These are phyloP conservation scores for Ceratosolen solmsi DNA, from an alignment of 1,140 invertebrate species.

Conservation along the genomic window DNA sequence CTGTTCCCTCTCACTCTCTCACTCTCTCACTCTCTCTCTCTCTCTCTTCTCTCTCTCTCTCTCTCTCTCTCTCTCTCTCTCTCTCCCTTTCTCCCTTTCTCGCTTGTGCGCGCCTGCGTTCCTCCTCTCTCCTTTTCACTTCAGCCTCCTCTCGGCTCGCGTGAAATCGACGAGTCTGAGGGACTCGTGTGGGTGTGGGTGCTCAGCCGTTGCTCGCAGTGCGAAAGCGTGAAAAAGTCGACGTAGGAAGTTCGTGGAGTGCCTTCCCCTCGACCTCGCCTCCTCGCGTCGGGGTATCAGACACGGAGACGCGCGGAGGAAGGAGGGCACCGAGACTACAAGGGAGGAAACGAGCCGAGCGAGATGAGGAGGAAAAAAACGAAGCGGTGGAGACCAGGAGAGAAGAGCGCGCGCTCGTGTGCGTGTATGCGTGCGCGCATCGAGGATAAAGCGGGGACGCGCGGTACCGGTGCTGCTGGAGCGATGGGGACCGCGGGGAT, in stretches of 20 bases:
- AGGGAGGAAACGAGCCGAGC: constrained; percentile 18
- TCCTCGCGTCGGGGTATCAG: neutral
- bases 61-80: neutral
- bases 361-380: constrained; percentile 24
- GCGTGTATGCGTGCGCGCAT: constrained; percentile 38
- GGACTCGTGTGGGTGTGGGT: neutral
- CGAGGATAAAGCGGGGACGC: neutral
- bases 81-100: neutral
- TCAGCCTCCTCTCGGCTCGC: neutral
- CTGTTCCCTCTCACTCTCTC: neutral
- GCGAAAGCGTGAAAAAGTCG: constrained; percentile 49
- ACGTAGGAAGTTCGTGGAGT: constrained; percentile 37
- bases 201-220: neutral
- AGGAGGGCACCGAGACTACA: neutral
- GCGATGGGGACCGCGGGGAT: constrained; percentile 26
- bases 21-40: neutral
- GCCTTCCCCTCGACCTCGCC: constrained; percentile 12
- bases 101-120: too few relatives aligned
- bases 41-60: neutral
- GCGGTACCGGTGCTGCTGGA: neutral
- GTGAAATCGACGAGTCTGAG: constrained; percentile 13
- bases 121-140: too few relatives aligned
- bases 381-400: neutral
- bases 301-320: neutral
- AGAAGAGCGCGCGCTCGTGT: constrained; percentile 13